Conservation (phyloP, 2,888 invertebrate species). For the Unio delphinus region DNA sequence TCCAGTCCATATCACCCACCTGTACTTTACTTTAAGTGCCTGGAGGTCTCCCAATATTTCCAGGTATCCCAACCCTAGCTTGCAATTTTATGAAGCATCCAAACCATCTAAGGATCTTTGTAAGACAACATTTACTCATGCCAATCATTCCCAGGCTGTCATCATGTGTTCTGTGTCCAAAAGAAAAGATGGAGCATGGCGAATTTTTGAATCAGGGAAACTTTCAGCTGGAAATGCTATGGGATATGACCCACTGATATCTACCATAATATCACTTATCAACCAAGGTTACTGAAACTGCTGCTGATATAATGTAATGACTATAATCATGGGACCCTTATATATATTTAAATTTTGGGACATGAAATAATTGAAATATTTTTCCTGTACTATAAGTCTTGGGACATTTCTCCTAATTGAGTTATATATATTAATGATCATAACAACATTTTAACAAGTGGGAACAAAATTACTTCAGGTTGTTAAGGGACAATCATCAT, state of each 20-base stretch:
- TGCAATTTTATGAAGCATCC: conserved; percentile 28
- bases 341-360: too few relatives aligned
- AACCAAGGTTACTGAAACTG: conserved; percentile 19
- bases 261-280: conserved; percentile 33
- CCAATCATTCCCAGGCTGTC: conserved; percentile 25
- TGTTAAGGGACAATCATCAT: too few relatives aligned
- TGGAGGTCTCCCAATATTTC: conserved; percentile 28
- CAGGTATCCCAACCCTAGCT: conserved; percentile 24
- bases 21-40: conserved; percentile 29
- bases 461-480: too few relatives aligned
- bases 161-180: conserved; percentile 33
- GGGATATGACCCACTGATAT: conserved; percentile 27
- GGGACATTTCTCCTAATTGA: too few relatives aligned
- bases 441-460: too few relatives aligned
- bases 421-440: too few relatives aligned
- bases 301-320: too few relatives aligned
- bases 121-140: conserved; percentile 28
- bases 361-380: too few relatives aligned
- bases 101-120: conserved; percentile 18
- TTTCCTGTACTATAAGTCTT: too few relatives aligned
- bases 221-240: conserved; percentile 50
- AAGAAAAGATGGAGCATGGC: conserved; percentile 30
- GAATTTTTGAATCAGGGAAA: conserved; percentile 47
- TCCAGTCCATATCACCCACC: conserved; percentile 20
- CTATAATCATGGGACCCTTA: too few relatives aligned